phyloP scores from a whole-genome alignment of 1,140 invertebrate species.

The Halesus radiatus region DNA sequence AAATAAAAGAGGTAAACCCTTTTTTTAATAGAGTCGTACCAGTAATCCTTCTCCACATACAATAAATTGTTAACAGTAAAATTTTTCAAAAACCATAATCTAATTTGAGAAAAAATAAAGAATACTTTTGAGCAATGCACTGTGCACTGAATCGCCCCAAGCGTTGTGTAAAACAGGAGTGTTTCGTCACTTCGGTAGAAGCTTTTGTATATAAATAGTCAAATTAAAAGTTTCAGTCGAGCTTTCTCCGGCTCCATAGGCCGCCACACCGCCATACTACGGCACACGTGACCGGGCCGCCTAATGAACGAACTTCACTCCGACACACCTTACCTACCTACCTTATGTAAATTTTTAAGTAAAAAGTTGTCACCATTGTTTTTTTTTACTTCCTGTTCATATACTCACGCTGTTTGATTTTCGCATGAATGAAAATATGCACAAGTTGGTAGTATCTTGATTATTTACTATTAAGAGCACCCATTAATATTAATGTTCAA shows the following conservation, averaged over 20 bases:
- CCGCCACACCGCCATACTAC: conserved; percentile 1
- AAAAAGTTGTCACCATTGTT: conserved; percentile 1
- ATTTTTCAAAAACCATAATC: too few species aligned
- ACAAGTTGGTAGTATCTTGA: too few species aligned
- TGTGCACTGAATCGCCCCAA: not conserved
- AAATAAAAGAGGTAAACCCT: too few species aligned
- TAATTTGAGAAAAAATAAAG: too few species aligned
- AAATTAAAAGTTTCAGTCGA: conserved; percentile 44
- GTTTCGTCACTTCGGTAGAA: conserved; percentile 44
- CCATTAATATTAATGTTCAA: too few species aligned
- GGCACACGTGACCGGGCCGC: conserved; percentile 16
- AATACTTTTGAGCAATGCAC: not conserved
- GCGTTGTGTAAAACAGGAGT: conserved; percentile 36
- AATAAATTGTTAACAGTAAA: too few species aligned
- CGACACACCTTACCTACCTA: not conserved
- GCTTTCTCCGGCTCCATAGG: conserved; percentile 6
- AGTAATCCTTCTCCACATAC: too few species aligned
- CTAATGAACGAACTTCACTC: conserved; percentile 24
- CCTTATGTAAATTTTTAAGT: not conserved
- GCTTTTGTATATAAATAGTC: conserved; percentile 52
- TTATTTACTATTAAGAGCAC: too few species aligned
- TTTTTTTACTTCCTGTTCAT: not conserved
- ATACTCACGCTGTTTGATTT: too few species aligned
- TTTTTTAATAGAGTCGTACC: too few species aligned
- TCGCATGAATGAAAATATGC: too few species aligned